Evolutionary conservation across 2,797 vertebrate genomes (phyloP).

Genomic region (Hypotaenidia philippensis): DNA sequence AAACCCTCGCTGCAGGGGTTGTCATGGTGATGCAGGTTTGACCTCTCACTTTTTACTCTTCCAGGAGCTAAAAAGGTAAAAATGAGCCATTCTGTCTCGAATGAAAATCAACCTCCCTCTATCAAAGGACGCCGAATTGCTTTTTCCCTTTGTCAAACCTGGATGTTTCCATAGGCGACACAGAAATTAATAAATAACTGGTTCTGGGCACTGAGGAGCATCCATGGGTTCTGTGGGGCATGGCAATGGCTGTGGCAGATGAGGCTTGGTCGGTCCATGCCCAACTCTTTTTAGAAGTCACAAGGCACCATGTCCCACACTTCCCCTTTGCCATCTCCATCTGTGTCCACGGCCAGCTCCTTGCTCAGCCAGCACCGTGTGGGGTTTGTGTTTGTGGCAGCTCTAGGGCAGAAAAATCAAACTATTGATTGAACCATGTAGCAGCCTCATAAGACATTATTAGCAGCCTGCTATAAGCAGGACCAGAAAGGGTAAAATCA

Average conservation of each 20-base stretch:
- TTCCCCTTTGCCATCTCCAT: rapidly evolving
- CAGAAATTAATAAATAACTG: not conserved
- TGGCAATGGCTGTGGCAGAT: rapidly evolving
- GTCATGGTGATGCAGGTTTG: slow-evolving; percentile 88
- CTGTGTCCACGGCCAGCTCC: not conserved
- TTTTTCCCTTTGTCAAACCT: slow-evolving; percentile 66
- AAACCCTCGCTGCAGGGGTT: slow-evolving; percentile 79
- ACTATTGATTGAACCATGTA: slow-evolving; percentile 67
- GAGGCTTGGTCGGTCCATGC: not conserved
- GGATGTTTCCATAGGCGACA: slow-evolving; percentile 66
- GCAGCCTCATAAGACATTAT: slow-evolving; percentile 54
- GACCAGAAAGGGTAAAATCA: slow-evolving; percentile 17
- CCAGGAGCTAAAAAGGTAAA: slow-evolving; percentile 81
- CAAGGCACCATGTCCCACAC: rapidly evolving
- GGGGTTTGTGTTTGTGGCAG: slow-evolving; percentile 11
- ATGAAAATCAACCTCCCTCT: slow-evolving; percentile 79
- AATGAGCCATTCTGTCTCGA: slow-evolving; percentile 78
- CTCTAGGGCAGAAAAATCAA: slow-evolving; percentile 68
- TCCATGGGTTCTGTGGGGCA: not conserved
- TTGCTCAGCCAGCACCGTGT: not conserved
- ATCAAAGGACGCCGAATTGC: slow-evolving; percentile 66
- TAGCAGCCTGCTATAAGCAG: slow-evolving; percentile 29
- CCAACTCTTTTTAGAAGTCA: slow-evolving; percentile 6
- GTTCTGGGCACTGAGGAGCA: not conserved
- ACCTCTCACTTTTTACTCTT: slow-evolving; percentile 89